Conservation (phyloP, 2,113 vertebrate species). For the Perognathus longimembris region DNA sequence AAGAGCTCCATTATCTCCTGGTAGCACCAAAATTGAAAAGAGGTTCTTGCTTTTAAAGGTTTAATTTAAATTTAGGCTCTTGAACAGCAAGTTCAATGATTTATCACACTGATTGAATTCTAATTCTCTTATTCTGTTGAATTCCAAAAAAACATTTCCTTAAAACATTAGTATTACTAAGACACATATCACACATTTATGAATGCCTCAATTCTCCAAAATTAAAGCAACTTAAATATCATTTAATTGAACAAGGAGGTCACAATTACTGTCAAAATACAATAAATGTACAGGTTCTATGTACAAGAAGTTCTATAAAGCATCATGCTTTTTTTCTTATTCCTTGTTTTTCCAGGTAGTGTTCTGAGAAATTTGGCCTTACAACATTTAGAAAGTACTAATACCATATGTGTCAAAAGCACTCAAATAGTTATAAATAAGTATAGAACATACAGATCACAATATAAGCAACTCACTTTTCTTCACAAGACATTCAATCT, state of each 20-base stretch:
- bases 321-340: not conserved
- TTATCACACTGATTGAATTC: conserved; percentile 70
- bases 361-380: not conserved
- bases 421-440: not conserved
- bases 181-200: not conserved
- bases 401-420: not conserved
- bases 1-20: conserved; percentile 69
- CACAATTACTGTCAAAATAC: not conserved
- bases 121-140: conserved; percentile 68
- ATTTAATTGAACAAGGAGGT: not conserved
- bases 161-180: conserved; percentile 49
- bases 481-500: not conserved
- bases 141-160: conserved; percentile 69
- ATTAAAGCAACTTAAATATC: not conserved
- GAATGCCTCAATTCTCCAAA: not conserved
- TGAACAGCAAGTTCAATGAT: conserved; percentile 66
- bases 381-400: not conserved
- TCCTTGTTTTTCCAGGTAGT: not conserved
- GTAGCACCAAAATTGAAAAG: conserved; percentile 74
- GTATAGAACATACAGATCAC: not conserved
- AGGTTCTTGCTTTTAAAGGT: conserved; percentile 74
- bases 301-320: not conserved
- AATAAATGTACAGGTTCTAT: not conserved
- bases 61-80: conserved; percentile 78
- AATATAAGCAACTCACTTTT: conserved; percentile 3